A percentile compares a stretch with the other conserved stretches of the same genome.
Evolutionary conservation across 2,888 invertebrate genomes (phyloP).

Genomic region (Drosophila parthenogenetica): DNA sequence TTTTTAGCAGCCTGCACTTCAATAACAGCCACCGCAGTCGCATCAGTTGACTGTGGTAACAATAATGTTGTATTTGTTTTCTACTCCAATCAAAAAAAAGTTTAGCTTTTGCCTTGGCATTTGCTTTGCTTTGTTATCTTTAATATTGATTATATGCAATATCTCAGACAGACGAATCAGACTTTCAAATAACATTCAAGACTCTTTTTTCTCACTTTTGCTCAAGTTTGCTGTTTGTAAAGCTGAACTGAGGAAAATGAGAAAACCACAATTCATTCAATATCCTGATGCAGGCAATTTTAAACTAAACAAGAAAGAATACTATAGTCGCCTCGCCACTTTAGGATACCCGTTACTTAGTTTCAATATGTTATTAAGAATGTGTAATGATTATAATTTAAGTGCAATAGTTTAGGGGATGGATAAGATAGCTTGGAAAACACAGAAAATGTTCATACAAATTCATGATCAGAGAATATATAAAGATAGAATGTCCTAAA

Average conservation of each 20-base stretch:
- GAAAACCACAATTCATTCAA: constrained; percentile 4
- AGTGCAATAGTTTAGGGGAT: too few relatives aligned
- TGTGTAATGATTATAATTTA: too few relatives aligned
- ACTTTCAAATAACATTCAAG: constrained; percentile 24
- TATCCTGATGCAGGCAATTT: constrained; percentile 11
- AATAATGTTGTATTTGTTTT: constrained; percentile 68
- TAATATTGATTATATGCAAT: constrained; percentile 69
- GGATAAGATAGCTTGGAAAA: too few relatives aligned
- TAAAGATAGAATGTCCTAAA: too few relatives aligned
- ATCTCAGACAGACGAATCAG: constrained; percentile 37
- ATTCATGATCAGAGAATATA: too few relatives aligned
- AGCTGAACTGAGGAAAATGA: not conserved
- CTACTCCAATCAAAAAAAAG: constrained; percentile 29
- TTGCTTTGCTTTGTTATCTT: constrained; percentile 53
- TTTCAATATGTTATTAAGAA: too few relatives aligned
- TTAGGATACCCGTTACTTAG: too few relatives aligned
- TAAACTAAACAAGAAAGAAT: not conserved
- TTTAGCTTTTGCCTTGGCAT: constrained; percentile 29
- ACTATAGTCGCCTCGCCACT: too few relatives aligned
- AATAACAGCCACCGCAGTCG: constrained; percentile 29
- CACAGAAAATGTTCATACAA: too few relatives aligned
- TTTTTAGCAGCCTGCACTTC: constrained; percentile 47
- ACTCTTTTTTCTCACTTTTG: constrained; percentile 36
- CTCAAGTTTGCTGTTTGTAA: constrained; percentile 19
- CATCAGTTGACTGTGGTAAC: constrained; percentile 45